Evolutionary conservation across 2,797 vertebrate species (phyloP), one percentile per base, ranked within the genome.

Genomic region (Pelodytes ibericus): DNA sequence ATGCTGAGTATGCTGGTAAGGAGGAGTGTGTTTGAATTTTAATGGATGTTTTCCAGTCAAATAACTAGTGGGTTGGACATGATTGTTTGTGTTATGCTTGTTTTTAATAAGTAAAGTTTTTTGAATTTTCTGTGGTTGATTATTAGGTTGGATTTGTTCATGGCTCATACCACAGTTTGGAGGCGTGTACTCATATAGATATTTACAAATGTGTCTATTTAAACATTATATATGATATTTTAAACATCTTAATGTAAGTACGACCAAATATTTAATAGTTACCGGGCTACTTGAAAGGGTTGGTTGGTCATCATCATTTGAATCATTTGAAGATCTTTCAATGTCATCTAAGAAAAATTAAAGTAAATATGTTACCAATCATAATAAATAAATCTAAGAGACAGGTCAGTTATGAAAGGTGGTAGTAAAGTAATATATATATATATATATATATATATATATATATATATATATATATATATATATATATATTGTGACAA

Each of bases 311-410:
- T 31, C 33, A 27, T 20, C 44, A n/a, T 73, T 61, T 9, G 71
- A 65, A 15, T 29, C 33, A 31, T 73, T 61, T 16, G 60, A 29
- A 18, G 63, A 63, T 13, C 2, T 39, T 3, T 73, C 60, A 63
- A 29, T 53, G 39, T 64, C 60, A 53, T 25, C 71, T 72, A 6
- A 25, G 3, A 62, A 30, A 24, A 49, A 33, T 13, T 0, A 11
- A 2, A 56, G n/a, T 30, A 15, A 30, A 24, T 3, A 56, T 22
- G 8, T 25, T 22, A 7, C 10, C 20, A 56, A 25, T 20, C 3
- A 3, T 25, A 56, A 10, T 24, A 51, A 51, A n/a, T n/a, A 9
- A n/a, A 22, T 49, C 9, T 16, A 26, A 27, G 1, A 36, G 33
- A 39, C 7, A 63, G 2, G 22, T 20, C 20, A 8, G 30, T 59